These are phyloP conservation scores for Eulithis testata DNA, from an alignment of 2,888 invertebrate genomes.

Conservation along the genomic window DNA sequence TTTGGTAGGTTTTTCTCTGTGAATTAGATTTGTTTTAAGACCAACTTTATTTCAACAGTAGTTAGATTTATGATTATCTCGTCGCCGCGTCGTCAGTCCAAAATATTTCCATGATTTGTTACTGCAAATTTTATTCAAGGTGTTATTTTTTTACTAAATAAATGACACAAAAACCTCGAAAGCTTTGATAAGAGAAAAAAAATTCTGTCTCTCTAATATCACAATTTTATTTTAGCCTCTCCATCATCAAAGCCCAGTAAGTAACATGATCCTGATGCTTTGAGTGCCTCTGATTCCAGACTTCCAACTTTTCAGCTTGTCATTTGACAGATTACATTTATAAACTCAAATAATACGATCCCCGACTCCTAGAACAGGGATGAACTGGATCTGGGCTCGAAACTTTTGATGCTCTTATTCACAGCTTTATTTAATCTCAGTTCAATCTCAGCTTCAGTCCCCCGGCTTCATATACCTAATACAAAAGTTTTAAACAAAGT, in stretches of 20 bases:
- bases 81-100: too few species aligned
- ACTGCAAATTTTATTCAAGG: too few species aligned
- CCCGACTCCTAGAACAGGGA: slow-evolving; percentile 3
- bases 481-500: background rate
- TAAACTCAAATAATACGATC: slow-evolving; percentile 23
- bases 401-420: slow-evolving; percentile 10
- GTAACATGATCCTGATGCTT: slow-evolving; percentile 46
- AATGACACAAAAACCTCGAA: too few species aligned
- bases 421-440: background rate
- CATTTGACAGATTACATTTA: slow-evolving; percentile 53
- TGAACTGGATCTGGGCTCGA: slow-evolving; percentile 16
- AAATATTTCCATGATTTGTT: too few species aligned
- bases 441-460: slow-evolving; percentile 1
- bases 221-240: slow-evolving; percentile 29
- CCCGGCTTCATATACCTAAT: background rate
- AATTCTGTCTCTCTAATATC: too few species aligned
- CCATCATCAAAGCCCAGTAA: slow-evolving; percentile 34
- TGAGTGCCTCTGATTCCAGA: slow-evolving; percentile 42
- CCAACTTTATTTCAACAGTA: too few species aligned
- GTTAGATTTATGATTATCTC: too few species aligned
- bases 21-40: too few species aligned
- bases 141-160: too few species aligned
- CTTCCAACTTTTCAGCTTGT: slow-evolving; percentile 45
- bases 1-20: too few species aligned
- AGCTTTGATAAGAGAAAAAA: too few species aligned